phyloP scores from a whole-genome alignment of 2,888 invertebrate genomes.

The Trissolcus brochymenae region DNA sequence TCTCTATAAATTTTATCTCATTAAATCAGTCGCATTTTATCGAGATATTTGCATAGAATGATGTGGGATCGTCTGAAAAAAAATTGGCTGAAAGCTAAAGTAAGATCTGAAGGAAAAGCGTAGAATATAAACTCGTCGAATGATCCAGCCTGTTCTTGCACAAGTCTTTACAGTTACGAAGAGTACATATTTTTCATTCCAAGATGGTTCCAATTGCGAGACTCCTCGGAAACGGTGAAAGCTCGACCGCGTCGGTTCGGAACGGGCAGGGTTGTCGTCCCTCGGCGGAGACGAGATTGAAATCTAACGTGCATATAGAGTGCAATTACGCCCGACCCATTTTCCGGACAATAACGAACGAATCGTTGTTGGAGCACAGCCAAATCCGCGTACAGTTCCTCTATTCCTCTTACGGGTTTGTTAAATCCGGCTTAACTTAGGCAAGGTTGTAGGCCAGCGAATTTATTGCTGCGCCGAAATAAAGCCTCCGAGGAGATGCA shows the following conservation, averaged over 20 bases:
- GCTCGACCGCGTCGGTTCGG: constrained; percentile 23
- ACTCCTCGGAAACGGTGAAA: constrained; percentile 42
- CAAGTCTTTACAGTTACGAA: constrained; percentile 31
- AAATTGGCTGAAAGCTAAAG: too few relatives aligned
- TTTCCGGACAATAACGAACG: constrained; percentile 73
- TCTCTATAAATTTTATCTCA: too few relatives aligned
- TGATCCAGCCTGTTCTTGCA: constrained; percentile 20
- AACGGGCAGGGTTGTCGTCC: constrained; percentile 19
- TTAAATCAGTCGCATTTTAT: too few relatives aligned
- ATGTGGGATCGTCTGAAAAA: too few relatives aligned
- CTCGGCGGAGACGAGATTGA: constrained; percentile 43
- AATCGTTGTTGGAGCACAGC: constrained; percentile 69
- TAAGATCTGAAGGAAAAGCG: too few relatives aligned
- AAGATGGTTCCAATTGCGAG: constrained; percentile 44
- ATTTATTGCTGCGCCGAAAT: constrained; percentile 53
- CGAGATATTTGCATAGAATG: too few relatives aligned
- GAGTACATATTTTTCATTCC: constrained; percentile 46
- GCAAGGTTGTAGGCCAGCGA: constrained; percentile 66
- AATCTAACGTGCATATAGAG: constrained; percentile 59
- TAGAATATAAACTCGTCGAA: constrained; percentile 31
- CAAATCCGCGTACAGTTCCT: constrained; percentile 66
- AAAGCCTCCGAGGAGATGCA: constrained; percentile 35
- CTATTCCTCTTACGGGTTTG: constrained; percentile 62
- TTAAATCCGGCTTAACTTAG: constrained; percentile 72
- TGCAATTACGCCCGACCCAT: constrained; percentile 74